Evolutionary conservation across 2,113 vertebrate species (phyloP).

Genomic region (Fulmarus glacialis): DNA sequence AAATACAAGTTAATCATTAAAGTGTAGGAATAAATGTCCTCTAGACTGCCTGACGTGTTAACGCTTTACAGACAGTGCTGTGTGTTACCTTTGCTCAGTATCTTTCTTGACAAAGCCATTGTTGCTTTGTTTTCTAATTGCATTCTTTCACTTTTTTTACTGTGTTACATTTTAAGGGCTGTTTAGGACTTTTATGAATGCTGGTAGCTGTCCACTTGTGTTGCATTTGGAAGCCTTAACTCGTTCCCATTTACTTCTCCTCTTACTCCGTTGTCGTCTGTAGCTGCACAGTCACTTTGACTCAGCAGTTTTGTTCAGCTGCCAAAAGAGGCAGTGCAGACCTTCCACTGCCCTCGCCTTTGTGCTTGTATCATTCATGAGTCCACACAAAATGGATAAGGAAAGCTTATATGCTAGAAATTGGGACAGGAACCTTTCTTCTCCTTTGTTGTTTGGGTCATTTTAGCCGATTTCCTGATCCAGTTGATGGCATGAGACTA

Average conservation of each 20-base stretch:
- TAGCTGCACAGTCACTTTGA: not conserved
- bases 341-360: not conserved
- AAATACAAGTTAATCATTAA: not conserved
- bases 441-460: rapidly evolving
- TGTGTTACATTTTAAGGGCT: not conserved
- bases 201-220: not conserved
- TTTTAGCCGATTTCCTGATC: not conserved
- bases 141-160: not conserved
- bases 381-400: rapidly evolving
- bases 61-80: rapidly evolving
- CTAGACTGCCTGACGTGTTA: rapidly evolving
- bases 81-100: not conserved
- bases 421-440: not conserved
- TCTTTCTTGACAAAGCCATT: not conserved
- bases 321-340: not conserved
- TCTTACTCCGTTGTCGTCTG: not conserved
- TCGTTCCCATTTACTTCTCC: not conserved
- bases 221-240: not conserved
- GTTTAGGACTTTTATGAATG: not conserved
- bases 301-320: not conserved
- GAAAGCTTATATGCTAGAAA: not conserved
- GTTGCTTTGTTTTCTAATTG: not conserved
- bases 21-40: not conserved
- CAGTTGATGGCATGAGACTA: not conserved
- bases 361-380: not conserved